These are phyloP conservation scores for Hypocryptadius cinnamomeus DNA, from an alignment of 2,113 vertebrate species.

Conservation along the genomic window DNA sequence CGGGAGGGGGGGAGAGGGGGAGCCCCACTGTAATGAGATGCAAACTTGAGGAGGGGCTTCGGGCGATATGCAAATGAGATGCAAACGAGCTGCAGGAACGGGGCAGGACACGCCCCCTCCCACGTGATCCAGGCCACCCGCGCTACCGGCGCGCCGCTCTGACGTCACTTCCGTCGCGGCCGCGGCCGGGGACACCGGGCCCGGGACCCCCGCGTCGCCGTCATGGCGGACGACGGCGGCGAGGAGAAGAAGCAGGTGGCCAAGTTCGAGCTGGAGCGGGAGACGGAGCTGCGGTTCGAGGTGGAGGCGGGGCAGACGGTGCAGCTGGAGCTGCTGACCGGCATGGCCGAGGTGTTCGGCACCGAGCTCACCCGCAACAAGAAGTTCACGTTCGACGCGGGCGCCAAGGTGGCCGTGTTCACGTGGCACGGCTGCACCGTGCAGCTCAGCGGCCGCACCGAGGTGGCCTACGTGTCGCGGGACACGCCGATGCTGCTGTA, in stretches of 20 bases:
- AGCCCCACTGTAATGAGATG: fast-evolving
- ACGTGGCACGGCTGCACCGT: constrained; percentile 96
- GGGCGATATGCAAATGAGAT: background rate
- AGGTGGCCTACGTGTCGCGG: constrained; percentile 93
- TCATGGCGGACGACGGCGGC: constrained; percentile 64
- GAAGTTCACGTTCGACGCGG: constrained; percentile 90
- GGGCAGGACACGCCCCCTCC: fast-evolving
- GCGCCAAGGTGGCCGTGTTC: constrained; percentile 93
- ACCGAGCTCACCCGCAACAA: constrained; percentile 95
- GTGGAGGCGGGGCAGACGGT: constrained; percentile 88
- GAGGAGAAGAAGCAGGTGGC: constrained; percentile 81
- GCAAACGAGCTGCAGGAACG: fast-evolving
- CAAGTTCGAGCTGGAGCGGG: constrained; percentile 91
- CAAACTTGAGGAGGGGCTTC: fast-evolving
- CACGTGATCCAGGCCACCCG: fast-evolving
- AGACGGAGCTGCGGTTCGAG: constrained; percentile 95
- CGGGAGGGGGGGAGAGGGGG: fast-evolving
- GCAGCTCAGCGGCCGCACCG: constrained; percentile 88
- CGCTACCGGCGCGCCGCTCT: background rate
- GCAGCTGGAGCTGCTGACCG: constrained; percentile 87
- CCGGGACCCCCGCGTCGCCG: background rate
- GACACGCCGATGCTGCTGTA: constrained; percentile 97
- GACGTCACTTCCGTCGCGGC: background rate
- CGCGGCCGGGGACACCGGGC: no score
- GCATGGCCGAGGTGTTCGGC: constrained; percentile 93